Conservation (phyloP, 2,797 vertebrate genomes). For the Carcharodon carcharias region DNA sequence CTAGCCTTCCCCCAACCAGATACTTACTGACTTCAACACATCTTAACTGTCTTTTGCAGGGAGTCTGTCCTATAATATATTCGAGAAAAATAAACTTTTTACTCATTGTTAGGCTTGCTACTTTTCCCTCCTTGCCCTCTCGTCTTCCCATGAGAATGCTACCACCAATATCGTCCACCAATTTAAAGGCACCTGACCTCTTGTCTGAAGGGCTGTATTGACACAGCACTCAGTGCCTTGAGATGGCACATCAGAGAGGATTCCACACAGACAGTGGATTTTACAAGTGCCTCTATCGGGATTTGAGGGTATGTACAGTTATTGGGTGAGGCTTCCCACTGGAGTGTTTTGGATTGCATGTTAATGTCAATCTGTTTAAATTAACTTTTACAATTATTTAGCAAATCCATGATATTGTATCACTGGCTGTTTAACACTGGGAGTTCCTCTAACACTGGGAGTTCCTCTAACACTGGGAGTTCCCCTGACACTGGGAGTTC, state of each 20-base stretch:
- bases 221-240: no score
- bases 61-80: background rate
- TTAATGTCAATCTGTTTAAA: background rate
- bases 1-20: background rate
- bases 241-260: background rate
- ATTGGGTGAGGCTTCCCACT: no score
- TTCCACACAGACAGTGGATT: background rate
- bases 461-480: background rate
- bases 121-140: no score
- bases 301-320: no score
- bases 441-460: background rate
- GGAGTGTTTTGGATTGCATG: no score
- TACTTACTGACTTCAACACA: background rate
- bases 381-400: no score
- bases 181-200: background rate
- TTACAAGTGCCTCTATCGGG: no score
- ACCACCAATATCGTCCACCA: background rate
- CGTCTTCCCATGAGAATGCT: background rate
- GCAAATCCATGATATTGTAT: background rate
- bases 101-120: background rate
- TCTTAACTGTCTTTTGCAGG: background rate
- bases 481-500: background rate
- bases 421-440: background rate
- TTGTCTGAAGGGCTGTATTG: no score
- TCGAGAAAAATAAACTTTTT: background rate